phyloP scores from a whole-genome alignment of 64 coral and sea anemone species.

The Pachyseris speciosa region DNA sequence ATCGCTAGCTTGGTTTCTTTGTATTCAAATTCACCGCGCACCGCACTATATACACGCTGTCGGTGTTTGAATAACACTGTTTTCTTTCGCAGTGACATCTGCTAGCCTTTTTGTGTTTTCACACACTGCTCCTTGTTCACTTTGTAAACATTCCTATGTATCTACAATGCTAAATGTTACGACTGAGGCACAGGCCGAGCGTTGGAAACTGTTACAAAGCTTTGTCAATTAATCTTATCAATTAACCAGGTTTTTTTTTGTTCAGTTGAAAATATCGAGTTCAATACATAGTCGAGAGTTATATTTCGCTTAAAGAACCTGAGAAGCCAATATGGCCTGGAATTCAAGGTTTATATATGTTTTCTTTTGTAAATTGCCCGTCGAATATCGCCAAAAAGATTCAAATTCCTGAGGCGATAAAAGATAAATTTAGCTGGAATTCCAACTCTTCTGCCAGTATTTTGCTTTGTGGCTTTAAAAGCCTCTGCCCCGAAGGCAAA shows the following conservation, averaged over 20 bases:
- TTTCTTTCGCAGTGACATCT: neutral
- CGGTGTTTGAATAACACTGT: neutral
- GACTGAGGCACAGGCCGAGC: neutral
- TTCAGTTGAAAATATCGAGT: constrained; percentile 16
- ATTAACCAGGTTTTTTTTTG: constrained; percentile 31
- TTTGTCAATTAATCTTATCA: constrained; percentile 4
- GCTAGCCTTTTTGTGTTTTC: neutral
- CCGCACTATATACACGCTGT: neutral
- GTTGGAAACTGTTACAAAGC: constrained; percentile 31
- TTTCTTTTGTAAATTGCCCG: constrained; percentile 16
- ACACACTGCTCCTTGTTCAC: neutral
- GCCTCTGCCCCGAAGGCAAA: neutral
- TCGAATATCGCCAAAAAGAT: constrained; percentile 1
- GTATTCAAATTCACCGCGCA: constrained; percentile 4
- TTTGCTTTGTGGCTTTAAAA: neutral
- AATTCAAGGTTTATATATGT: constrained; percentile 29
- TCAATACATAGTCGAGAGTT: constrained; percentile 1
- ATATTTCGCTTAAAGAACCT: neutral
- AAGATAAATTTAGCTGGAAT: constrained; percentile 22
- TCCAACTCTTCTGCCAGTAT: neutral
- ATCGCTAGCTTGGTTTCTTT: neutral
- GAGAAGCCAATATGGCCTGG: neutral
- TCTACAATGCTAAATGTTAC: neutral
- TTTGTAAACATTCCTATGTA: neutral
- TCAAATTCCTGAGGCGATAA: constrained; percentile 21